Evolutionary conservation across 2,113 vertebrate genomes (phyloP).

Genomic region (Lethenteron reissneri): DNA sequence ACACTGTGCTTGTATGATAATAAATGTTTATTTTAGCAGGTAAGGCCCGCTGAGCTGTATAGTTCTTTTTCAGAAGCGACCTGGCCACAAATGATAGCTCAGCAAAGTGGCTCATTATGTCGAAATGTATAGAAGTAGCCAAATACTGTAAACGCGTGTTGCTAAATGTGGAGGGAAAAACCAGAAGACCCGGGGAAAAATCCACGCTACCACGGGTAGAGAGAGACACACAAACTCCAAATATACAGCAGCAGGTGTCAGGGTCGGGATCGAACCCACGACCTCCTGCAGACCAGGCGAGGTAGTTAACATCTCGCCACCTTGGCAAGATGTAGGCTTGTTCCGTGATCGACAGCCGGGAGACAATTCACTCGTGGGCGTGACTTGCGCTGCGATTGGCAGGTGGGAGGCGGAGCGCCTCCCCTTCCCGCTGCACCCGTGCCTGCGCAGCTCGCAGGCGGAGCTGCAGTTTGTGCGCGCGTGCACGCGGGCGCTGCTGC

Average conservation of each 20-base stretch:
- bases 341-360: neutral
- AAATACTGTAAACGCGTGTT: too few species aligned
- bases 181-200: too few species aligned
- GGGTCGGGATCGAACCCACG: neutral
- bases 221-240: neutral
- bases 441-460: slow-evolving; percentile 45
- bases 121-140: too few species aligned
- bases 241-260: slow-evolving; percentile 1
- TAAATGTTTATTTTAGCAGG: neutral
- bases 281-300: neutral
- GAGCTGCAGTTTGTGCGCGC: slow-evolving; percentile 70
- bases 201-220: too few species aligned
- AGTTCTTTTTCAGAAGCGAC: neutral
- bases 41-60: neutral
- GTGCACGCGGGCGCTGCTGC: slow-evolving; percentile 59
- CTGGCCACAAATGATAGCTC: neutral
- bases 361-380: neutral
- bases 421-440: slow-evolving; percentile 59
- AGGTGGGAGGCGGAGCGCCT: slow-evolving; percentile 60
- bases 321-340: neutral
- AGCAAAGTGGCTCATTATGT: neutral
- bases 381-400: slow-evolving; percentile 11
- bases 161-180: too few species aligned
- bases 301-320: too few species aligned
- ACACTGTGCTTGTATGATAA: too few species aligned